Evolutionary conservation across 2,888 invertebrate species (phyloP), one percentile per base, ranked within the genome.

Genomic region (Scaptomyza caliginosa): DNA sequence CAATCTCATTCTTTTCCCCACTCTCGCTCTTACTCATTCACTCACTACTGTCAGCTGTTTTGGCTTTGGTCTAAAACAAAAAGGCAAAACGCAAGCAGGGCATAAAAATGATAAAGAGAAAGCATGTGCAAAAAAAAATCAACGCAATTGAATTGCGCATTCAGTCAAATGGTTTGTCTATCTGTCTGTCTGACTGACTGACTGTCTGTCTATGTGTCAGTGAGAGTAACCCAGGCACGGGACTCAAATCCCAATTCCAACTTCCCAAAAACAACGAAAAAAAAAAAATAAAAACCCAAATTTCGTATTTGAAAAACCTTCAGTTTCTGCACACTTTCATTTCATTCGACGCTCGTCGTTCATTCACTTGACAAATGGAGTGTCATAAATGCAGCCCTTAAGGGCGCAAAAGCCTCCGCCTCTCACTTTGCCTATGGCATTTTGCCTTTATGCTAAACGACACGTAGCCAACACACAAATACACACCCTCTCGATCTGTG

Each of bases 301-400:
- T 49, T 50, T 34, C 49, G 49, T 48, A 65, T 55, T 34, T 49
- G 48, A 34, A 70, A 70, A 70, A 59, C 57, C 56, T 51, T 55
- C 67, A 67, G 59, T 67, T 73, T 64, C 72, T 72, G 65, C 67
- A 75, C 71, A 75, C 66, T 76, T 75, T 70, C 80, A 67, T 69
- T 77, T 70, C 60, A 66, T 40, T 49, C 65, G 70, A 60, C 64
- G 13, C n/a, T 13, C 17, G 36, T 71, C 73, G 73, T 74, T 74
- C 75, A 73, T 74, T 76, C 82, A 76, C 83, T 72, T 86, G 86
- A 87, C 86, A 85, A 86, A 86, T 86, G 86, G 87, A 83, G 85
- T 86, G 87, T 87, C 81, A 81, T 85, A 86, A 84, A 85, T 86
- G 85, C 83, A 86, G 86, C 86, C 86, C 85, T 85, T 84, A 76